phyloP scores from a whole-genome alignment of 2,797 vertebrate genomes.

The Paedocypris micromegethes region DNA sequence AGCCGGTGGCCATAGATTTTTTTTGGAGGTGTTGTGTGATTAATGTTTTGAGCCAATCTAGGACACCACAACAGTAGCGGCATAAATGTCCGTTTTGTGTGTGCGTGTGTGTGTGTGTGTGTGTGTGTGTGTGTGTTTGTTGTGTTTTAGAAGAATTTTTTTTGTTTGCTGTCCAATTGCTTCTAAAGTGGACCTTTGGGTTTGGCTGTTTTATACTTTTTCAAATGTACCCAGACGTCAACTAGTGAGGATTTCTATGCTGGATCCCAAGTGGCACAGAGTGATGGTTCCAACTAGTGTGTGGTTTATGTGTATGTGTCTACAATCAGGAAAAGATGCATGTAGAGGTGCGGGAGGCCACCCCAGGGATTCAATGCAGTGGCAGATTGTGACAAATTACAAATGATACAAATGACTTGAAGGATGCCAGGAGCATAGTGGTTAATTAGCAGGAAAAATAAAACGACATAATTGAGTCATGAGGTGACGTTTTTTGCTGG shows the following conservation, averaged over 20 bases:
- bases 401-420: conserved; percentile 63
- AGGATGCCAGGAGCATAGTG: conserved; percentile 60
- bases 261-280: conserved; percentile 8
- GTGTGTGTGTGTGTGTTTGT: conserved; percentile 1
- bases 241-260: neutral
- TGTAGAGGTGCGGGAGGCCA: conserved; percentile 63
- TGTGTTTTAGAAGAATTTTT: neutral
- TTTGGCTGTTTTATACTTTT: conserved; percentile 10
- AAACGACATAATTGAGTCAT: conserved; percentile 25
- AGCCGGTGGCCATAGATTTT: conserved; percentile 68
- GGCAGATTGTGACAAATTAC: conserved; percentile 62
- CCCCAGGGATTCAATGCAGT: conserved; percentile 59
- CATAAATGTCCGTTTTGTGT: conserved; percentile 68
- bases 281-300: conserved; percentile 1
- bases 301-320: conserved; percentile 50
- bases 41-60: conserved; percentile 73
- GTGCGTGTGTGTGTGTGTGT: conserved; percentile 23
- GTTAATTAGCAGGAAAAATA: conserved; percentile 53
- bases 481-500: conserved; percentile 29
- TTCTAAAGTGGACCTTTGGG: neutral
- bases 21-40: conserved; percentile 72
- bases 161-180: neutral
- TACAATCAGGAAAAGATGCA: conserved; percentile 34
- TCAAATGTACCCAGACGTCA: neutral
- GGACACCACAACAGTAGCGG: conserved; percentile 73